Conservation (phyloP, 30 jellyfish, hydroid and myxozoan genomes). For the Pseudorhiza aurosa region DNA sequence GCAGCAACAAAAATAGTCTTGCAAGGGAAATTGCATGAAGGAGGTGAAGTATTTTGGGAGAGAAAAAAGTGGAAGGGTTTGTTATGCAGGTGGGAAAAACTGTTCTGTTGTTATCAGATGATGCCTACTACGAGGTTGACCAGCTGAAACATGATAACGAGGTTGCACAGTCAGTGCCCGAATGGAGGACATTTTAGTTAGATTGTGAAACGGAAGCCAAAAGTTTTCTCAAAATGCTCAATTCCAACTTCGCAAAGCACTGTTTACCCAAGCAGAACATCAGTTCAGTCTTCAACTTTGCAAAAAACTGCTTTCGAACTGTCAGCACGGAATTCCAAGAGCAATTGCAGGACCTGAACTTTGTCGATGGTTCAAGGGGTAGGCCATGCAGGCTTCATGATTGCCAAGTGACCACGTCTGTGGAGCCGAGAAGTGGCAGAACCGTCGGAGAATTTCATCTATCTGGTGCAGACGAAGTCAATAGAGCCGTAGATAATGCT, state of each 20-base stretch:
- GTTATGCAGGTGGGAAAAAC: too few species aligned
- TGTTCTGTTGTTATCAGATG: too few species aligned
- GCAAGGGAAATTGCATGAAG: too few species aligned
- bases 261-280: background rate
- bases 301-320: background rate
- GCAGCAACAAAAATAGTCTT: too few species aligned
- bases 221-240: too few species aligned
- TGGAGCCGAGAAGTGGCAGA: slow-evolving; percentile 91
- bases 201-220: too few species aligned
- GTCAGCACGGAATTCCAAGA: slow-evolving; percentile 18
- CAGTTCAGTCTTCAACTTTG: background rate
- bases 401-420: slow-evolving; percentile 30
- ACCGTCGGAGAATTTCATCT: slow-evolving; percentile 63
- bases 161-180: too few species aligned
- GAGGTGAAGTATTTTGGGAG: too few species aligned
- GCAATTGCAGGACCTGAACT: slow-evolving; percentile 56
- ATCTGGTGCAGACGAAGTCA: slow-evolving; percentile 80
- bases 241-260: background rate
- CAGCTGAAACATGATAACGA: background rate
- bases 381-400: slow-evolving; percentile 49
- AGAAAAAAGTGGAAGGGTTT: too few species aligned
- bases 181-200: too few species aligned
- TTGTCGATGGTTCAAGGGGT: slow-evolving; percentile 75
- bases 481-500: slow-evolving; percentile 83
- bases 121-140: too few species aligned